Evolutionary conservation across 2,113 vertebrate genomes (phyloP).

Genomic region (Podiceps cristatus): DNA sequence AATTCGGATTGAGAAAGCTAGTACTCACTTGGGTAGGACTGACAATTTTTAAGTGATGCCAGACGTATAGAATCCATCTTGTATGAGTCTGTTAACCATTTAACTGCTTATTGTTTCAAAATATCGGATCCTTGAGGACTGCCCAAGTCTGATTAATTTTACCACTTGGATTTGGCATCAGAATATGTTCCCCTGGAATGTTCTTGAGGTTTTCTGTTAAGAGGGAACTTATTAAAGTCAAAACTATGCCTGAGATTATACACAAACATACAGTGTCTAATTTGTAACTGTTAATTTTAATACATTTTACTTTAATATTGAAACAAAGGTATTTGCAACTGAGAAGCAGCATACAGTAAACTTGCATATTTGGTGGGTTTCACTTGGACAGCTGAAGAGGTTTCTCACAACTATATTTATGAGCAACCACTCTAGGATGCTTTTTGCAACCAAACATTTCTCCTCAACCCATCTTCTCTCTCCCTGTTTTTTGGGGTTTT

Average conservation of each 20-base stretch:
- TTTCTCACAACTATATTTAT: background rate
- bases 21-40: background rate
- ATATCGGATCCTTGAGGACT: background rate
- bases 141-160: background rate
- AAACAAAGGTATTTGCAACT: background rate
- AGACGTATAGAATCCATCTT: background rate
- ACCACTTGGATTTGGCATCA: background rate
- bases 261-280: background rate
- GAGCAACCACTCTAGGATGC: conserved; percentile 52
- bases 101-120: background rate
- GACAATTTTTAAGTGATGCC: background rate
- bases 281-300: background rate
- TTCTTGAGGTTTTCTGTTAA: background rate
- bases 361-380: background rate
- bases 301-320: background rate
- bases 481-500: background rate
- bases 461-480: background rate
- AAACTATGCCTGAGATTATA: background rate
- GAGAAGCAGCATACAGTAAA: background rate
- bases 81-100: background rate
- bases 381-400: background rate
- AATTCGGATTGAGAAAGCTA: background rate
- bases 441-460: conserved; percentile 66
- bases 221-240: background rate
- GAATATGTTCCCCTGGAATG: background rate